phyloP scores from a whole-genome alignment of 2,797 vertebrate species.

The Podarcis siculus region DNA sequence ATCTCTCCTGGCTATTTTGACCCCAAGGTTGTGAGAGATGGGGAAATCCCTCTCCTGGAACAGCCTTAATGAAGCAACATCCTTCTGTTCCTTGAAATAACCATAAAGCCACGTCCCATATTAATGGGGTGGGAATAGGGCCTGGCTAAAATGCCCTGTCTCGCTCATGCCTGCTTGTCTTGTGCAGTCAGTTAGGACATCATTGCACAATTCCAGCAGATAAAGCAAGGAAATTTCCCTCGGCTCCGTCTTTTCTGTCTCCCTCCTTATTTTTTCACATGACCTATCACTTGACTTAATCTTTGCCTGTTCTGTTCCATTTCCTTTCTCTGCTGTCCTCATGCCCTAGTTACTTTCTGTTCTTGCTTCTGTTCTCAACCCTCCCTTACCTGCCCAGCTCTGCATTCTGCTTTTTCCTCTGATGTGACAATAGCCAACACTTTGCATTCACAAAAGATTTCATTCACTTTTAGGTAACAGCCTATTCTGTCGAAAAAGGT shows the following conservation, averaged over 20 bases:
- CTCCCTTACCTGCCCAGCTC: neutral
- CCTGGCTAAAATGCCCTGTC: neutral
- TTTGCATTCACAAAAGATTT: neutral
- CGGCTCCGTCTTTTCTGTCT: neutral
- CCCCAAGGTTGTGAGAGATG: neutral
- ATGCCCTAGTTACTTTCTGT: neutral
- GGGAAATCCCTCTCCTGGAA: neutral
- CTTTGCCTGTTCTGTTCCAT: conserved; percentile 5
- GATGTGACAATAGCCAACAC: neutral
- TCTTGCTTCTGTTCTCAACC: neutral
- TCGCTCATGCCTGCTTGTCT: neutral
- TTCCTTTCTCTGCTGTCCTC: neutral
- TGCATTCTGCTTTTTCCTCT: neutral
- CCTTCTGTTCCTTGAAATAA: neutral
- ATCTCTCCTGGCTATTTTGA: neutral
- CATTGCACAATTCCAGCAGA: neutral
- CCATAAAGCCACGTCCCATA: neutral
- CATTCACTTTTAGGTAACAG: neutral
- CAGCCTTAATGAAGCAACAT: neutral
- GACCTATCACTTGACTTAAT: neutral
- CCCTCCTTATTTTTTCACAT: neutral
- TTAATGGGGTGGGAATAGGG: neutral
- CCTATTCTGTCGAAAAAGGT: neutral
- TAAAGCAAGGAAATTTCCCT: neutral
- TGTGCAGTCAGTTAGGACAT: neutral